These are phyloP conservation scores for Isurus oxyrinchus DNA, from an alignment of 2,113 vertebrate species.

Conservation along the genomic window DNA sequence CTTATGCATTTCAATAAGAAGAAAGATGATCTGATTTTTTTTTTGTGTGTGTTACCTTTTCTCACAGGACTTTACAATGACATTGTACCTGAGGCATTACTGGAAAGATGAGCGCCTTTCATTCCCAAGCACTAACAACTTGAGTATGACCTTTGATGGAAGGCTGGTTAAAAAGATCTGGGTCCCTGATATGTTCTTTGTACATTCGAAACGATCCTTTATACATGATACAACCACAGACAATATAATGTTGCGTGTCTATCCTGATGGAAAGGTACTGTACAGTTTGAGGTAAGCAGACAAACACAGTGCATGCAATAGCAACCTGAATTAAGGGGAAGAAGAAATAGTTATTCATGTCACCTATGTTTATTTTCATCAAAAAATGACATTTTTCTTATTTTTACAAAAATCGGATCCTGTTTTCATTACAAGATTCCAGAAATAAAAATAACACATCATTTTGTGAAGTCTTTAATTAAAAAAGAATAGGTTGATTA, in stretches of 20 bases:
- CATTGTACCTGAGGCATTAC: constrained; percentile 87
- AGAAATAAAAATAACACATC: background rate
- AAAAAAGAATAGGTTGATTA: background rate
- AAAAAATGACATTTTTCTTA: background rate
- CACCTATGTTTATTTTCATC: background rate
- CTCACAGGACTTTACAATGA: constrained; percentile 92
- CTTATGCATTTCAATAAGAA: background rate
- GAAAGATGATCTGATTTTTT: background rate
- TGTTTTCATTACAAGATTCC: background rate
- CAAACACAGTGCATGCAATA: background rate
- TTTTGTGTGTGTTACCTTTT: background rate
- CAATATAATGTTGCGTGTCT: constrained; percentile 92
- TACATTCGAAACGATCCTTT: constrained; percentile 94
- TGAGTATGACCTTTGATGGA: constrained; percentile 96
- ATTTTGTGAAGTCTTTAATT: background rate
- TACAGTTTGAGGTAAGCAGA: constrained; percentile 84
- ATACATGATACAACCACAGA: constrained; percentile 96
- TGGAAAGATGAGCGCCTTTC: constrained; percentile 91
- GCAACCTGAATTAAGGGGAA: background rate
- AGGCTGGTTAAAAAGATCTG: constrained; percentile 96
- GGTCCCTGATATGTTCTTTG: constrained; percentile 97
- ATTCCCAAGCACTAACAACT: constrained; percentile 90
- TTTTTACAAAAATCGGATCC: background rate
- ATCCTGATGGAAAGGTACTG: constrained; percentile 90
- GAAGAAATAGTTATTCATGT: background rate